Base-by-base conservation (phyloP, 2,797 vertebrate genomes). In the Ispidina picta region DNA sequence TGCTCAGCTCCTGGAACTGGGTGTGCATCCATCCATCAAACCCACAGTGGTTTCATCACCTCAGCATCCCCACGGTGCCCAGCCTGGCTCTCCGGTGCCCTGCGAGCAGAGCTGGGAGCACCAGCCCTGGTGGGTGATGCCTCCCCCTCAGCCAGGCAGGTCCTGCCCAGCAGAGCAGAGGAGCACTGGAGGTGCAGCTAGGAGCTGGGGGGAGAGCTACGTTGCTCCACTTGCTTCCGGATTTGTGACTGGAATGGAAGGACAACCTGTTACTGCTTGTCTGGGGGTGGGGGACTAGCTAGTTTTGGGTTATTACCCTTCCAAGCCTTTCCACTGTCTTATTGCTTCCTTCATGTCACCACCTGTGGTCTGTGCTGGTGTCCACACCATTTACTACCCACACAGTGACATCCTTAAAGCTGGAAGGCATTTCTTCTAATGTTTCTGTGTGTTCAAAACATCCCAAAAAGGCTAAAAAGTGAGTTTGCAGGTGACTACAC, bases 191-290 rank as follows among this genome's bases (percentile, higher is more conserved):
- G 71, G 43, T 33, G 33, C 52, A 9, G 80, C 71, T 75, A 97
- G 55, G 96, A 92, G 4, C 68, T 93, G 72, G 96, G 54, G 8
- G 93, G 59, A 44, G 92, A 9, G 0, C 82, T 85, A 14, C 39
- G 81, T 86, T 97, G 96, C 46, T 90, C 85, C 29, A 95, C 70
- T 66, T 97, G 95, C 90, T 96, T 98, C 85, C 96, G 94, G 77
- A 98, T 97, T 64, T 98, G 97, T 56, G 97, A 97, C 98, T 98
- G 26, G 43, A 97, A 97, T 17, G 91, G 60, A 94, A 90, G 12
- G 29, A 88, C n/a, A 62, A 17, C 2, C n/a, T 11, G 0, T 91
- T 70, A 87, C 81, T 60, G 15, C 37, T 52, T 46, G 55, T 9
- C 48, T 39, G 37, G 37, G 37, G 37, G 14, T 39, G 37, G 37